Percentiles rank a stretch among this genome's conserved stretches.
phyloP scores from a whole-genome alignment of 2,113 vertebrate species.

The Cyprinus carpio region DNA sequence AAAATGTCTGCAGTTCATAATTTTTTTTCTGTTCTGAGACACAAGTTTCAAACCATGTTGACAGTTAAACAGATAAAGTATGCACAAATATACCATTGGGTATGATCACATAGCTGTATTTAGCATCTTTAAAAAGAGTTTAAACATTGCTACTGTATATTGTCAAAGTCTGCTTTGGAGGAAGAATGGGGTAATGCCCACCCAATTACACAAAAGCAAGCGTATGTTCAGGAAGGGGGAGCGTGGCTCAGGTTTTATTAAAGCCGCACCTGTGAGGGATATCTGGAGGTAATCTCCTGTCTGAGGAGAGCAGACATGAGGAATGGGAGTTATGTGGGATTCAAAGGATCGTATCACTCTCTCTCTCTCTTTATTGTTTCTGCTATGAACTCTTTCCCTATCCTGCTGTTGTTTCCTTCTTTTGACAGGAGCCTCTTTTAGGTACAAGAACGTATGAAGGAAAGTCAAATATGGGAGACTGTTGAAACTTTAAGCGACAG shows the following conservation, averaged over 20 bases:
- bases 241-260: conserved; percentile 17
- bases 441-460: neutral
- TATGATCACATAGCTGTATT: neutral
- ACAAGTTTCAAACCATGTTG: neutral
- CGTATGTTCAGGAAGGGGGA: neutral
- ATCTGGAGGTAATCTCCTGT: conserved; percentile 23
- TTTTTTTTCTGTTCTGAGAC: neutral
- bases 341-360: neutral
- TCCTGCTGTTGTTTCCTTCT: neutral
- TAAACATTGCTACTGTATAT: neutral
- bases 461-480: neutral
- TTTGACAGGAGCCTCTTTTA: neutral
- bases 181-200: neutral
- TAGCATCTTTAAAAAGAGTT: neutral
- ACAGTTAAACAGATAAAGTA: neutral
- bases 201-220: neutral
- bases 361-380: neutral
- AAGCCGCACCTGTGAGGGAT: conserved; percentile 34
- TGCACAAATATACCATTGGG: neutral
- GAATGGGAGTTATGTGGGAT: conserved; percentile 39
- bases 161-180: neutral
- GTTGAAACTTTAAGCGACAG: neutral
- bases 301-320: conserved; percentile 7
- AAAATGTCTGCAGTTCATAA: neutral
- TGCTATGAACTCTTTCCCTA: neutral